Evolutionary conservation across 2,797 vertebrate species (phyloP).

Genomic region (Astyanax mexicanus): DNA sequence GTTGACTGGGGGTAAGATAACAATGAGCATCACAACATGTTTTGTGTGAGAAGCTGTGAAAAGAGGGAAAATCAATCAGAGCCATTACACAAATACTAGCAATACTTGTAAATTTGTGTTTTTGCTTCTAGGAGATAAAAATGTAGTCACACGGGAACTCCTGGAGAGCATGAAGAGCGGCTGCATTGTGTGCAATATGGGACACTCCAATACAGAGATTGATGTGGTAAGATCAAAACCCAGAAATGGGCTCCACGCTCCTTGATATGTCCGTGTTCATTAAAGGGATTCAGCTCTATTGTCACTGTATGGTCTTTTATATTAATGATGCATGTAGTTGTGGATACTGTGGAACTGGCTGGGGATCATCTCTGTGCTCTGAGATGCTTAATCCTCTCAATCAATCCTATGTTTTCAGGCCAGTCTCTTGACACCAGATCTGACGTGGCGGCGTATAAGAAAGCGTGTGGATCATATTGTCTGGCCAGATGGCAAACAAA

Average conservation of each 20-base stretch:
- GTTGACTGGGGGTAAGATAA: no score
- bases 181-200: constrained; percentile 97
- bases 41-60: no score
- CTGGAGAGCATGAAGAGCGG: constrained; percentile 94
- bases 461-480: constrained; percentile 93
- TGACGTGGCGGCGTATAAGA: constrained; percentile 90
- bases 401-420: constrained; percentile 72
- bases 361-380: neutral
- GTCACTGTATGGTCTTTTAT: neutral
- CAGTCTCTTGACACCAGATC: constrained; percentile 86
- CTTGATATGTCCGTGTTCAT: neutral
- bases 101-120: neutral
- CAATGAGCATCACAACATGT: no score
- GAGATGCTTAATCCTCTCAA: neutral
- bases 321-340: neutral
- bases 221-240: constrained; percentile 74
- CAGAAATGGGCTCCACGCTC: neutral
- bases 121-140: constrained; percentile 87
- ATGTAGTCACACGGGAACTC: constrained; percentile 89
- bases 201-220: constrained; percentile 95
- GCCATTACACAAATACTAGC: neutral
- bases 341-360: neutral
- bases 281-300: neutral
- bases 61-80: no score
- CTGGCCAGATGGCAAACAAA: constrained; percentile 93